phyloP scores from a whole-genome alignment of 2,888 invertebrate genomes.

The Galeopsomyia nigrocyanea region DNA sequence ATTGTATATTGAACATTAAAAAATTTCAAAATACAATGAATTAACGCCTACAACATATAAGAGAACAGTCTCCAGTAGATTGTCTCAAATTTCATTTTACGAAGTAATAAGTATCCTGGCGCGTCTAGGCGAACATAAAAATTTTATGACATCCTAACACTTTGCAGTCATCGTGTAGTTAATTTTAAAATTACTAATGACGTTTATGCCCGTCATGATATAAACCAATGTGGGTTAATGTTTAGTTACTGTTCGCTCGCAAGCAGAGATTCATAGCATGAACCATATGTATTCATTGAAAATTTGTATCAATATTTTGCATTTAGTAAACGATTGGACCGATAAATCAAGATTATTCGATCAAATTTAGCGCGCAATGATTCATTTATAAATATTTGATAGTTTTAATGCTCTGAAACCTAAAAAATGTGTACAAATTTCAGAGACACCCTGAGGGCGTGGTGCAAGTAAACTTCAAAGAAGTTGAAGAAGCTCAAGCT shows the following conservation, averaged over 20 bases:
- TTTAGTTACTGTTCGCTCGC: too few relatives aligned
- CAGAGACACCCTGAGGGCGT: slow-evolving; percentile 95
- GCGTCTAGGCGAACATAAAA: slow-evolving; percentile 23
- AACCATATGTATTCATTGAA: too few relatives aligned
- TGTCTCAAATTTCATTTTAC: slow-evolving; percentile 24
- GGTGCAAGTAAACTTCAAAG: slow-evolving; percentile 90
- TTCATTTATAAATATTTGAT: too few relatives aligned
- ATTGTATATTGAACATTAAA: too few relatives aligned
- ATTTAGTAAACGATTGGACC: too few relatives aligned
- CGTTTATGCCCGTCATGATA: not conserved
- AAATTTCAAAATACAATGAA: not conserved
- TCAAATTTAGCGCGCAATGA: too few relatives aligned
- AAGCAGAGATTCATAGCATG: too few relatives aligned
- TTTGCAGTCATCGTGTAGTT: not conserved
- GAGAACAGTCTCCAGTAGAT: slow-evolving; percentile 2
- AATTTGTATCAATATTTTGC: too few relatives aligned
- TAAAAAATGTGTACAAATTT: slow-evolving; percentile 42
- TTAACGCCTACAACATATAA: slow-evolving; percentile 4
- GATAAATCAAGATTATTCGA: too few relatives aligned
- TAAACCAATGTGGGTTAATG: too few relatives aligned
- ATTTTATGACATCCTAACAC: slow-evolving; percentile 21
- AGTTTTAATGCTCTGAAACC: slow-evolving; percentile 1
- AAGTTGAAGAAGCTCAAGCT: slow-evolving; percentile 91
- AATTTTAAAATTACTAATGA: slow-evolving; percentile 14
- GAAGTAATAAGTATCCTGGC: slow-evolving; percentile 20